These are phyloP conservation scores for Peromyscus nudipes DNA, from an alignment of 2,797 vertebrate genomes.

Conservation along the genomic window DNA sequence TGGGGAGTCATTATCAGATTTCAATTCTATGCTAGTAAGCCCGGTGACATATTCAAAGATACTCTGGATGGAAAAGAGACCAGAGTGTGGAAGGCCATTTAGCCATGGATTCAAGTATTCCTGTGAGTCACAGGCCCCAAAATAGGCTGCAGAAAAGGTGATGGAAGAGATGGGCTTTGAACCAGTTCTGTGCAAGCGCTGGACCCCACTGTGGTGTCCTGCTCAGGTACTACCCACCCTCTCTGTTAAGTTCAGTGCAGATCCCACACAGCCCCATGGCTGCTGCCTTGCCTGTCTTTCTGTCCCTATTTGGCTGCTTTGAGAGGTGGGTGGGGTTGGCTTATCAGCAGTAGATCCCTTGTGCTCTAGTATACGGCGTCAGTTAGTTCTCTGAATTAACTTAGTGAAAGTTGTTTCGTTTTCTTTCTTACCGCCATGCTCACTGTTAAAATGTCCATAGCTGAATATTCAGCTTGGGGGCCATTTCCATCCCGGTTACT, in stretches of 20 bases:
- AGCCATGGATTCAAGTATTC: neutral
- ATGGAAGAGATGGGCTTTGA: neutral
- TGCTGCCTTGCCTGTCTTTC: neutral
- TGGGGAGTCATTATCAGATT: neutral
- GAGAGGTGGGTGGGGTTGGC: neutral
- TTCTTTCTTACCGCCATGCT: neutral
- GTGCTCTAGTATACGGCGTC: neutral
- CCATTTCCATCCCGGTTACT: neutral
- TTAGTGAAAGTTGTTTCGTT: neutral
- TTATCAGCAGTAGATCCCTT: neutral
- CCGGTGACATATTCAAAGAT: neutral
- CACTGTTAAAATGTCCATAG: neutral
- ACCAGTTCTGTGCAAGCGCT: neutral
- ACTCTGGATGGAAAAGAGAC: neutral
- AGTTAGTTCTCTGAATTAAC: neutral
- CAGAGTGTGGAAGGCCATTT: neutral
- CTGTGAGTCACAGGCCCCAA: neutral
- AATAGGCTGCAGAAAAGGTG: neutral
- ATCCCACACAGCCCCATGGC: neutral
- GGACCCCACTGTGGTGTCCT: neutral
- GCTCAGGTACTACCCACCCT: neutral
- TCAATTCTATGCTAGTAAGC: neutral
- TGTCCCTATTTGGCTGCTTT: neutral
- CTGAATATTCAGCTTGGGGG: neutral
- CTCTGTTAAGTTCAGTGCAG: neutral